phyloP scores from a whole-genome alignment of 2,888 invertebrate species.

The Listrodromus nycthemerus region DNA sequence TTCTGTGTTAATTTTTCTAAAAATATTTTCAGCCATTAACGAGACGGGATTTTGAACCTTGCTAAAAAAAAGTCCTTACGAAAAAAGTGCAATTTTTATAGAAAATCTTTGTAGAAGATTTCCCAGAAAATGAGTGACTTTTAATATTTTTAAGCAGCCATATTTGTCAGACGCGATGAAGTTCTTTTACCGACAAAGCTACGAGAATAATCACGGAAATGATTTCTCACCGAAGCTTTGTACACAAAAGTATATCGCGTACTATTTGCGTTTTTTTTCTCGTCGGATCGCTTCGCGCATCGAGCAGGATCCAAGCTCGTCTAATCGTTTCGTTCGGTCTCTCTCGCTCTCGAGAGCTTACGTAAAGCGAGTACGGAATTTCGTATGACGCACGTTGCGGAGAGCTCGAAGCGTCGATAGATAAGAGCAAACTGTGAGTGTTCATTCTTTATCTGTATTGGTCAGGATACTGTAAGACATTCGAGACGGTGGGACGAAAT shows the following conservation, averaged over 20 bases:
- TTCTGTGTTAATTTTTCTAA: no score
- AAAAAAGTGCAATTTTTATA: no score
- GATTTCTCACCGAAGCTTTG: no score
- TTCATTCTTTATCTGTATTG: neutral
- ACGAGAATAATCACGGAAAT: no score
- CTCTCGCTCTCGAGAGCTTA: neutral
- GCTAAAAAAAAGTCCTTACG: no score
- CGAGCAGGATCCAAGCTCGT: neutral
- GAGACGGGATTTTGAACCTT: no score
- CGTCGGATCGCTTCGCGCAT: neutral
- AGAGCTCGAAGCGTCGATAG: constrained; percentile 6
- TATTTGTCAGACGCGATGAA: neutral
- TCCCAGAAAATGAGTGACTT: no score
- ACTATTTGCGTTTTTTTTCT: neutral
- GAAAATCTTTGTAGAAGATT: no score
- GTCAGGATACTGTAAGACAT: neutral
- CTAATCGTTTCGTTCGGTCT: neutral
- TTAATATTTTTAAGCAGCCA: neutral
- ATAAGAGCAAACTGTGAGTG: neutral
- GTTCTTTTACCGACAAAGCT: no score
- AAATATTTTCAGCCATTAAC: no score
- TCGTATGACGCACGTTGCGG: constrained; percentile 2
- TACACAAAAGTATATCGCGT: no score
- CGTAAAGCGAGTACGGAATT: neutral
- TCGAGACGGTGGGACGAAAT: neutral